Conservation (phyloP, 2,797 vertebrate species). For the Leptodactylus fallax region DNA sequence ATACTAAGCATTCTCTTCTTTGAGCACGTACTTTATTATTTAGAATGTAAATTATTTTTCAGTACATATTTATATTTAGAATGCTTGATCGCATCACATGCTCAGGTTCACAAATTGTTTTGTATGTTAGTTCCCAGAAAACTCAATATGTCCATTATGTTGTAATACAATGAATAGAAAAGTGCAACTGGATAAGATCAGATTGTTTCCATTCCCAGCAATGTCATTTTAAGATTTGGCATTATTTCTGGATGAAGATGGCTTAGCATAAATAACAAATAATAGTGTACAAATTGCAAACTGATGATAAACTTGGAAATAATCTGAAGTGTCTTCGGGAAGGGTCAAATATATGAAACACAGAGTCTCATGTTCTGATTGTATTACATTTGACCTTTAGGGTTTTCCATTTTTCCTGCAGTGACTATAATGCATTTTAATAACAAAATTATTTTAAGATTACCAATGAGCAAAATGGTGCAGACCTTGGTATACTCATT, state of each 20-base stretch:
- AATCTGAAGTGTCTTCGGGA: slow-evolving; percentile 33
- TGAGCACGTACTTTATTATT: slow-evolving; percentile 49
- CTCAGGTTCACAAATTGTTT: slow-evolving; percentile 65
- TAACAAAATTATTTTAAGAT: not conserved
- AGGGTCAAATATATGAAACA: slow-evolving; percentile 21
- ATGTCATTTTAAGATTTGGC: slow-evolving; percentile 57
- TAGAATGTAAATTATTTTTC: slow-evolving; percentile 66
- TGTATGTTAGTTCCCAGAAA: slow-evolving; percentile 49
- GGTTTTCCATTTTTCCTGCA: not conserved
- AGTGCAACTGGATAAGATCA: slow-evolving; percentile 59
- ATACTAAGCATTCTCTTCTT: not conserved
- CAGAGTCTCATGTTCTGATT: not conserved
- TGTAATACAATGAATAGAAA: slow-evolving; percentile 58
- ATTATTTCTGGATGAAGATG: slow-evolving; percentile 64
- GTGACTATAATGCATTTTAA: not conserved
- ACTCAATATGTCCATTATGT: slow-evolving; percentile 60
- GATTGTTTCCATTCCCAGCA: slow-evolving; percentile 63
- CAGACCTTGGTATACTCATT: not conserved
- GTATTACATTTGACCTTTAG: not conserved
- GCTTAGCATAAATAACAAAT: slow-evolving; percentile 62
- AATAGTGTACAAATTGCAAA: slow-evolving; percentile 61
- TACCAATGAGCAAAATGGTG: not conserved
- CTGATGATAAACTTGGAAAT: slow-evolving; percentile 52
- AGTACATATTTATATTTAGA: slow-evolving; percentile 63
- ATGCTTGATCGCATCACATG: slow-evolving; percentile 54